Conservation (phyloP, 2,113 vertebrate genomes). For the Cettia cetti region DNA sequence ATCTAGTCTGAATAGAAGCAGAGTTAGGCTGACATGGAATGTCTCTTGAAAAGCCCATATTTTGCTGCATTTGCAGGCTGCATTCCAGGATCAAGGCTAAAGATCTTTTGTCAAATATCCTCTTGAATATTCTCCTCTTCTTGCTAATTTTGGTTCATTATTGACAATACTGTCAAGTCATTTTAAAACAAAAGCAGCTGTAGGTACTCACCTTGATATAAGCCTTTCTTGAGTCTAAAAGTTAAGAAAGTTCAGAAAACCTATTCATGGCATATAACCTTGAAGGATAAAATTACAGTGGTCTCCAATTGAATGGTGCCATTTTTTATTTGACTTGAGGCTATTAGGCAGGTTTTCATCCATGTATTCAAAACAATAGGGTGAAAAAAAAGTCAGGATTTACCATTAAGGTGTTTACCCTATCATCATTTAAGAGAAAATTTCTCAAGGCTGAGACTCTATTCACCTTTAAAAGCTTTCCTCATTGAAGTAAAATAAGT, state of each 20-base stretch:
- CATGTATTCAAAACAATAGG: not conserved
- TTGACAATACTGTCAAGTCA: not conserved
- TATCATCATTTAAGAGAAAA: not conserved
- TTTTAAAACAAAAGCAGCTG: not conserved
- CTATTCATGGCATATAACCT: not conserved
- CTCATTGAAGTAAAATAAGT: not conserved
- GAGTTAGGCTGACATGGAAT: not conserved
- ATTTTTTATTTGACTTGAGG: not conserved
- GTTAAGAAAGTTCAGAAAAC: not conserved
- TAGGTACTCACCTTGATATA: not conserved
- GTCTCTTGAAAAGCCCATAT: not conserved
- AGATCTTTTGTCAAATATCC: not conserved
- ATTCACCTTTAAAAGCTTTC: not conserved
- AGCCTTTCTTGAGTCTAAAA: not conserved
- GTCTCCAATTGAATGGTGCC: not conserved
- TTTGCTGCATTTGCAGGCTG: not conserved
- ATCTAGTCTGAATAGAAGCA: not conserved
- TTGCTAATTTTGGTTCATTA: not conserved
- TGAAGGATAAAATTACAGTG: not conserved
- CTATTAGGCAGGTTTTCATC: not conserved
- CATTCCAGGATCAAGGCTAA: not conserved
- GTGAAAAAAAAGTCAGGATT: not conserved
- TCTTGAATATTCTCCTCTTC: not conserved
- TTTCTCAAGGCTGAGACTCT: not conserved
- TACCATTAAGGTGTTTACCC: not conserved